Percentiles rank a stretch among this genome's conserved stretches.
Evolutionary conservation across 2,113 vertebrate species (phyloP).

Genomic region (Gopherus evgoodei): DNA sequence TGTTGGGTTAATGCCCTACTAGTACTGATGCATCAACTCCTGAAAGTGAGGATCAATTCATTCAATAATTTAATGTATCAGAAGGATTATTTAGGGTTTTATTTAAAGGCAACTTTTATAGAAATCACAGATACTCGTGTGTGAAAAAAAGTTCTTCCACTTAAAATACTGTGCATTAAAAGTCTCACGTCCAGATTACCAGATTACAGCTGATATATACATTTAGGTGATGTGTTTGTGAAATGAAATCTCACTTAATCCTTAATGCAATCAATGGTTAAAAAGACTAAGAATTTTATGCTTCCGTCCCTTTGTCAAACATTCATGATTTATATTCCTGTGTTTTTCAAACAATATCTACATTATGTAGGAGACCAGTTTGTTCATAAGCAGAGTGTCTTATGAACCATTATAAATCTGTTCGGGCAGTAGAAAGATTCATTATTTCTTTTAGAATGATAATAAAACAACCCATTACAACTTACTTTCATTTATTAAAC

Average conservation of each 20-base stretch:
- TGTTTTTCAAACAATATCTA: not conserved
- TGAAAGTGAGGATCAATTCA: not conserved
- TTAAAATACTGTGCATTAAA: not conserved
- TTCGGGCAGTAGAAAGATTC: not conserved
- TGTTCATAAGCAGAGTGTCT: not conserved
- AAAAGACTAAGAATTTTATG: not conserved
- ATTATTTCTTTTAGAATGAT: not conserved
- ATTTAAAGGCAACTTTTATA: not conserved
- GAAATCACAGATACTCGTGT: rapidly evolving
- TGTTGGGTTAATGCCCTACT: not conserved
- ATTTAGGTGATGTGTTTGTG: not conserved
- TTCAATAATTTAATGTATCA: not conserved
- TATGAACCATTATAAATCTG: not conserved
- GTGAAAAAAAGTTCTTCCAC: not conserved
- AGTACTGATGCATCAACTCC: not conserved
- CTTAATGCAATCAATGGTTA: rapidly evolving
- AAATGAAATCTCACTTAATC: not conserved
- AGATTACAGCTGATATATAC: not conserved
- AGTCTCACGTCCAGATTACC: not conserved
- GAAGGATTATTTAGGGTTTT: not conserved
- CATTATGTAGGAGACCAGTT: not conserved
- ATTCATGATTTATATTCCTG: not conserved
- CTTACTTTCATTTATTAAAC: not conserved
- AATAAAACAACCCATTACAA: not conserved
- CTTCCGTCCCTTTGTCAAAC: not conserved